phyloP scores from a whole-genome alignment of 2,888 invertebrate genomes.

The Tromatobia lineatoria region DNA sequence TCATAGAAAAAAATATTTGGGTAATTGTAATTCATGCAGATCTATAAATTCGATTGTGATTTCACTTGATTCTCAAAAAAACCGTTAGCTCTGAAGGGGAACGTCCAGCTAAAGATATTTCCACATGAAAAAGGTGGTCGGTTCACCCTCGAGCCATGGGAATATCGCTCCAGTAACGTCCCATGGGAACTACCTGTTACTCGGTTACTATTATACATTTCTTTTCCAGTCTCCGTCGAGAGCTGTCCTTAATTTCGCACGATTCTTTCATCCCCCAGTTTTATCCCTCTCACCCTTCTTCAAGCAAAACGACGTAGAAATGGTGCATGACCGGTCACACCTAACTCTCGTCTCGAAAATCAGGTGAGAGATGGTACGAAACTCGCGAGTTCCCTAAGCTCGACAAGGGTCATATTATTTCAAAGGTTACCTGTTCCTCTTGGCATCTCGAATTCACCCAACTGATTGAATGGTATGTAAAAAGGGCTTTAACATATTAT shows the following conservation, averaged over 20 bases:
- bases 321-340: conserved; percentile 22
- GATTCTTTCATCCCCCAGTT: conserved; percentile 70
- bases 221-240: conserved; percentile 40
- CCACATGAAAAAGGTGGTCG: conserved; percentile 31
- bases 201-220: conserved; percentile 75
- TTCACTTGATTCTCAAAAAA: no score
- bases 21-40: no score
- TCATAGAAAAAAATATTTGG: no score
- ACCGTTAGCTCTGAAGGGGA: no score
- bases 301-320: background rate
- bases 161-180: conserved; percentile 78
- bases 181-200: conserved; percentile 83
- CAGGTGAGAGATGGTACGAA: conserved; percentile 46
- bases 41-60: no score
- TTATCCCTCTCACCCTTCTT: conserved; percentile 29
- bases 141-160: conserved; percentile 76
- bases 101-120: no score
- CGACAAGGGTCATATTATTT: conserved; percentile 61
- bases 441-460: conserved; percentile 57
- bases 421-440: conserved; percentile 63
- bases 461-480: conserved; percentile 40
- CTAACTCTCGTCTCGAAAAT: conserved; percentile 23
- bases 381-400: conserved; percentile 57
- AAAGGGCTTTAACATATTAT: conserved; percentile 5
- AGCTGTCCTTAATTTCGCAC: conserved; percentile 76